Conservation (phyloP, 2,113 vertebrate species). For the Haliaeetus leucogaster region DNA sequence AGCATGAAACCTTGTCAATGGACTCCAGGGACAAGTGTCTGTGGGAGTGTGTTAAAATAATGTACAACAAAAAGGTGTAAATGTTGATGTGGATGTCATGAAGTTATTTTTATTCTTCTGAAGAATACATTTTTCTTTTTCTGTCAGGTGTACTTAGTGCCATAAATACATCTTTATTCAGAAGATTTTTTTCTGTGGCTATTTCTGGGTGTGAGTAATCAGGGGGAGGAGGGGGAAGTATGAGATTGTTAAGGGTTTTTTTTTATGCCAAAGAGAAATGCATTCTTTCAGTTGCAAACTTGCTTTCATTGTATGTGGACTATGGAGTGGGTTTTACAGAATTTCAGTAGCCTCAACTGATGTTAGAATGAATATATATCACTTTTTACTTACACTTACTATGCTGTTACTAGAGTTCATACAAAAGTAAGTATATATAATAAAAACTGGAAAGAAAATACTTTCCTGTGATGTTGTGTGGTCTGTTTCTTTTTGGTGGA, state of each 20-base stretch:
- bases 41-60: neutral
- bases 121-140: neutral
- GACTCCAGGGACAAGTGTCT: neutral
- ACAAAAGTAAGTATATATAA: neutral
- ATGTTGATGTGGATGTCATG: neutral
- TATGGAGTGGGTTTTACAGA: neutral
- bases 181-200: neutral
- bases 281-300: neutral
- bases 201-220: neutral
- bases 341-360: neutral
- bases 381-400: neutral
- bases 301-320: neutral
- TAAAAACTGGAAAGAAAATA: neutral
- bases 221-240: neutral
- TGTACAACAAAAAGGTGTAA: constrained; percentile 2
- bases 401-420: neutral
- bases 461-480: neutral
- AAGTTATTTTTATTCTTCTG: constrained; percentile 4
- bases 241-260: neutral
- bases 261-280: neutral
- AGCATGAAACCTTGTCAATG: constrained; percentile 12
- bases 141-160: neutral
- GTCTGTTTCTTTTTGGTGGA: neutral
- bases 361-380: neutral
- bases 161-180: neutral